Evolutionary conservation across 1,140 invertebrate species (phyloP).

Genomic region (Neoseiulus cucumeris): DNA sequence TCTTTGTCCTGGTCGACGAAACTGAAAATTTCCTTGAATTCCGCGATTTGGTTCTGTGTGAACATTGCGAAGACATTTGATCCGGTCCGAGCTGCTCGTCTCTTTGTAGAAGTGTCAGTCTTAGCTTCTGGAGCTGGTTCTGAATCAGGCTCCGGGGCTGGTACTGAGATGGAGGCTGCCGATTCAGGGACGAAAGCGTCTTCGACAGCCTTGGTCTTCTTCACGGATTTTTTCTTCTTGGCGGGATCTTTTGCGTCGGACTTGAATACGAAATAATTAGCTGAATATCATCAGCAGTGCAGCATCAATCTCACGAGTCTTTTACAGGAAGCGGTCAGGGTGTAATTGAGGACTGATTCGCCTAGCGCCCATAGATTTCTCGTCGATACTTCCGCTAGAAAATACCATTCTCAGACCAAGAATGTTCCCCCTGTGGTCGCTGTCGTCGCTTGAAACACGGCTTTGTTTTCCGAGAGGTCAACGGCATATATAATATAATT

Average conservation of each 20-base stretch:
- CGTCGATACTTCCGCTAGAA: neutral
- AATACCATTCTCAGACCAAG: neutral
- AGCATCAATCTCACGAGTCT: neutral
- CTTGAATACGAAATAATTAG: neutral
- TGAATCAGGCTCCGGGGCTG: neutral
- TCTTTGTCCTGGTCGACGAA: constrained; percentile 97
- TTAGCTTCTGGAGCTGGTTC: neutral
- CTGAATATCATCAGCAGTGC: neutral
- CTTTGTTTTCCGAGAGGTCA: too few relatives aligned
- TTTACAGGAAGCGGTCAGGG: too few relatives aligned
- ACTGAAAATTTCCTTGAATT: constrained; percentile 94
- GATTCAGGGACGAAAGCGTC: neutral
- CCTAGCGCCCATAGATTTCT: neutral
- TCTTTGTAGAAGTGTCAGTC: constrained; percentile 45
- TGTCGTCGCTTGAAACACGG: too few relatives aligned
- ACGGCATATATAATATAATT: too few relatives aligned
- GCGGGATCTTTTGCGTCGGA: neutral
- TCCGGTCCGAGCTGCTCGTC: constrained; percentile 61
- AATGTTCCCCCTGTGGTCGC: too few relatives aligned
- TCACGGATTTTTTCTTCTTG: neutral
- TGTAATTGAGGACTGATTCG: too few relatives aligned
- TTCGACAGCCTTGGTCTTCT: neutral
- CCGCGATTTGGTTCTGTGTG: constrained; percentile 76
- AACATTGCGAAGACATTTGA: constrained; percentile 84
- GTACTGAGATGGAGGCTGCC: neutral